Evolutionary conservation across 2,888 invertebrate species (phyloP).

Genomic region (Microchrysa polita): DNA sequence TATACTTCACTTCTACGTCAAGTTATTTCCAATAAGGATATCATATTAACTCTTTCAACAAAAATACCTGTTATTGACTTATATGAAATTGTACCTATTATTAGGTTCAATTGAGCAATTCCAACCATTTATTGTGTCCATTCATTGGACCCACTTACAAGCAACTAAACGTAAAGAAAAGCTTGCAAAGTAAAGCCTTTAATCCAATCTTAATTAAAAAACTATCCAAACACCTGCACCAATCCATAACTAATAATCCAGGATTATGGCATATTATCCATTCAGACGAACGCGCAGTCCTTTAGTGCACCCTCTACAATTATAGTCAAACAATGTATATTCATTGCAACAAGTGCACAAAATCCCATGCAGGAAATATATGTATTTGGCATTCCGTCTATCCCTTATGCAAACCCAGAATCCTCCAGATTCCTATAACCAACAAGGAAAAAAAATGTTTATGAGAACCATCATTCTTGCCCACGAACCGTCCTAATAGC

Average conservation of each 20-base stretch:
- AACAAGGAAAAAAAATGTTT: conserved; percentile 6
- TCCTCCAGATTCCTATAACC: too few species aligned
- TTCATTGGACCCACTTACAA: too few species aligned
- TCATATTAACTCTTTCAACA: too few species aligned
- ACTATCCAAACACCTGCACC: conserved; percentile 50
- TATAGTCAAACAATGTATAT: not conserved
- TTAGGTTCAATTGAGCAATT: too few species aligned
- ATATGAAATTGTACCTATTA: too few species aligned
- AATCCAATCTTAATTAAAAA: conserved; percentile 51
- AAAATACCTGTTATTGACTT: too few species aligned
- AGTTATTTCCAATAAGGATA: too few species aligned
- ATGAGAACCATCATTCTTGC: conserved; percentile 25
- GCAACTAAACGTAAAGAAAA: too few species aligned
- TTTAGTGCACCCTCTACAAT: not conserved
- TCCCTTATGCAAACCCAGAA: not conserved
- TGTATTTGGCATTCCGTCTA: not conserved
- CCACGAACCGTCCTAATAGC: conserved; percentile 10
- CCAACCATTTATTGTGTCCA: too few species aligned
- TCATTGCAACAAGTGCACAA: conserved; percentile 50
- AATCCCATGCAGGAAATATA: conserved; percentile 46
- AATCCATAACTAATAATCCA: conserved; percentile 50
- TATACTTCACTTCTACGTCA: too few species aligned
- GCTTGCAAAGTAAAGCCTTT: conserved; percentile 5
- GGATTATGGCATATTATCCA: conserved; percentile 48
- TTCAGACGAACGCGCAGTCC: conserved; percentile 14